Percentiles rank a stretch among this genome's conserved stretches.
phyloP scores from a whole-genome alignment of 2,113 vertebrate species.

The Datnioides undecimradiatus region DNA sequence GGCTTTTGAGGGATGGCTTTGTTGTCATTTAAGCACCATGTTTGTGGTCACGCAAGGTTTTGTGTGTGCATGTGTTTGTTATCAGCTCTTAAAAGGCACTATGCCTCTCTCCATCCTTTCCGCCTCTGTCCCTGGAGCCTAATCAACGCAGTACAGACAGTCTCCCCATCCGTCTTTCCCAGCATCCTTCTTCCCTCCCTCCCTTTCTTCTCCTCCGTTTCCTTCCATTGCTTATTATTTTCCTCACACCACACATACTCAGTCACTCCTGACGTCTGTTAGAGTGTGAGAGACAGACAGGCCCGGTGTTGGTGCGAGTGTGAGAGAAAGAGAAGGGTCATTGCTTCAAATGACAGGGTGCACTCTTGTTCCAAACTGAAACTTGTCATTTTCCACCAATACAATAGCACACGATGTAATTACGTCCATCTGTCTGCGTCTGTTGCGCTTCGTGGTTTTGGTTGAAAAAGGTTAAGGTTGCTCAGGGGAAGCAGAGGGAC shows the following conservation, averaged over 20 bases:
- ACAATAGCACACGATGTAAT: background rate
- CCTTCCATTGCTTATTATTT: conserved; percentile 36
- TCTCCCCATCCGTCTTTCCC: conserved; percentile 22
- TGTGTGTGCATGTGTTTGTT: conserved; percentile 31
- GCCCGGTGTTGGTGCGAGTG: conserved; percentile 12
- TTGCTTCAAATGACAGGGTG: conserved; percentile 43
- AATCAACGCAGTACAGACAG: conserved; percentile 77
- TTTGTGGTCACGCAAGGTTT: conserved; percentile 16
- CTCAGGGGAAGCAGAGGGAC: background rate
- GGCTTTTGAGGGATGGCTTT: background rate
- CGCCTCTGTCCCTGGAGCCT: conserved; percentile 68
- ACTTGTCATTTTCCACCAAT: conserved; percentile 35
- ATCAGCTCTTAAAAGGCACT: conserved; percentile 54
- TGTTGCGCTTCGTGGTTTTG: background rate
- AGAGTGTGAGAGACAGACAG: conserved; percentile 28
- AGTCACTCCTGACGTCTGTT: conserved; percentile 19
- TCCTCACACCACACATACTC: conserved; percentile 22
- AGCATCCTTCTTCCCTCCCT: conserved; percentile 11
- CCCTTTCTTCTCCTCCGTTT: background rate
- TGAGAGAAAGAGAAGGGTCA: conserved; percentile 29
- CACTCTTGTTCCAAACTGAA: conserved; percentile 24
- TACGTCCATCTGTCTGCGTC: background rate
- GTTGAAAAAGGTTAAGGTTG: background rate
- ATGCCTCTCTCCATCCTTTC: conserved; percentile 59
- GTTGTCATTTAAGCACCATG: background rate